These are phyloP conservation scores for Catonia carolina DNA, from an alignment of 2,888 invertebrate species.

Conservation along the genomic window DNA sequence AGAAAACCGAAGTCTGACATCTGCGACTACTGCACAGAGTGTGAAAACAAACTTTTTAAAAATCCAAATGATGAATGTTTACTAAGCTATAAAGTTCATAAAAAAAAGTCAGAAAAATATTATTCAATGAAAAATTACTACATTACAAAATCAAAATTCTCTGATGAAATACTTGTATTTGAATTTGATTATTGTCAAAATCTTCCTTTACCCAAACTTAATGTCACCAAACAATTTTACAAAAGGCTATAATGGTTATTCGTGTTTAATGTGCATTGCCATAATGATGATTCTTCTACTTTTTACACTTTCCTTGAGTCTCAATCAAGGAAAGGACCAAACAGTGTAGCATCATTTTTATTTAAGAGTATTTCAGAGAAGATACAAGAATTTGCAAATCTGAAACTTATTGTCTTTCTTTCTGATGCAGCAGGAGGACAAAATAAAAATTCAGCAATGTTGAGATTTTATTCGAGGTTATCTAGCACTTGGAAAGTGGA, in stretches of 20 bases:
- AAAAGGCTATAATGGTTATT: constrained; percentile 30
- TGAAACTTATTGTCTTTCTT: constrained; percentile 26
- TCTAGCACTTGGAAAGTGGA: not conserved
- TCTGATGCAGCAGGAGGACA: constrained; percentile 27
- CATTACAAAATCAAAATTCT: not conserved
- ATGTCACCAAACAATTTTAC: constrained; percentile 26
- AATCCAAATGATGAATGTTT: constrained; percentile 25
- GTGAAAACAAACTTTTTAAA: constrained; percentile 17
- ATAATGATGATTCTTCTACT: constrained; percentile 24
- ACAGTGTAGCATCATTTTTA: constrained; percentile 24
- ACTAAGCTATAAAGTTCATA: constrained; percentile 18
- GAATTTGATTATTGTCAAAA: constrained; percentile 33
- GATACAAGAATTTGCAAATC: constrained; percentile 5
- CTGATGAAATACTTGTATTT: constrained; percentile 18
- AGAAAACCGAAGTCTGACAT: constrained; percentile 27
- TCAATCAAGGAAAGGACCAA: constrained; percentile 22
- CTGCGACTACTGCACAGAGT: constrained; percentile 27
- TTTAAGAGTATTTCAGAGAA: constrained; percentile 23
- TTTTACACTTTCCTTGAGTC: constrained; percentile 27
- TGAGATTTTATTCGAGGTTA: constrained; percentile 17
- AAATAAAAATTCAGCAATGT: constrained; percentile 15
- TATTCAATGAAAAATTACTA: not conserved
- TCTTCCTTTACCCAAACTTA: constrained; percentile 30
- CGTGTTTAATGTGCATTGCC: constrained; percentile 31
- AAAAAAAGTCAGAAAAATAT: not conserved